Evolutionary conservation across 2,113 vertebrate genomes (phyloP), one percentile per base, ranked within the genome.

Genomic region (Cariama cristata): DNA sequence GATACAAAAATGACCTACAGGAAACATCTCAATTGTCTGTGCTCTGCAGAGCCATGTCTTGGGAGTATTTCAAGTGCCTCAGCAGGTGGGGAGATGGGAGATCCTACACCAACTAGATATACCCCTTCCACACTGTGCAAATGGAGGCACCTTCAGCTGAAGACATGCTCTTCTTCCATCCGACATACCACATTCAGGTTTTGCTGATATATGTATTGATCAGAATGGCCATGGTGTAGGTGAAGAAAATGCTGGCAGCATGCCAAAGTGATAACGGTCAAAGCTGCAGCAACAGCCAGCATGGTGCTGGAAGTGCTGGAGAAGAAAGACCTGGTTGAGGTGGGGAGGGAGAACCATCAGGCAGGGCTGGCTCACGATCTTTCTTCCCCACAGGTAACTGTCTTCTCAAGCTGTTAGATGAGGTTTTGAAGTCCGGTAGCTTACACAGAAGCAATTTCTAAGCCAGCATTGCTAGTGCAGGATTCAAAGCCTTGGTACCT

Each of bases 1-100:
- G 35, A 21, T n/a, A 49, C 28, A 66, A 55, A 59, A 55, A 18
- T 9, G 21, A 75, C 62, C 68, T 7, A 24, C 40, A 69, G 50
- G 11, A 88, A 64, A 8, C 6, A 2, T 24, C 53, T 35, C 6
- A 2, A 15, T 22, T 1, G 1, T 23, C 69, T 52, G 28, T 73
- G 74, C 38, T 68, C 66, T 60, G 67, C 79, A 76, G 19, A 76
- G 40, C 67, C 44, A 9, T 5, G 14, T 18, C 62, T 59, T 58
- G 4, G 22, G 35, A 56, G 28, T 13, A 12, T 4, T 50, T 11
- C 32, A 62, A 0, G 0, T 18, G 60, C 28, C 87, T 35, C n/a
- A 72, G 60, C 60, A 35, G 17, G 12, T 16, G 40, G 63, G 53
- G 24, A 93, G 27, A 16, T 9, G 44, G 42, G 18, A 50, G 17